Base-by-base conservation (phyloP, 2,888 invertebrate species). In the Prosopocoilus inquinatus region DNA sequence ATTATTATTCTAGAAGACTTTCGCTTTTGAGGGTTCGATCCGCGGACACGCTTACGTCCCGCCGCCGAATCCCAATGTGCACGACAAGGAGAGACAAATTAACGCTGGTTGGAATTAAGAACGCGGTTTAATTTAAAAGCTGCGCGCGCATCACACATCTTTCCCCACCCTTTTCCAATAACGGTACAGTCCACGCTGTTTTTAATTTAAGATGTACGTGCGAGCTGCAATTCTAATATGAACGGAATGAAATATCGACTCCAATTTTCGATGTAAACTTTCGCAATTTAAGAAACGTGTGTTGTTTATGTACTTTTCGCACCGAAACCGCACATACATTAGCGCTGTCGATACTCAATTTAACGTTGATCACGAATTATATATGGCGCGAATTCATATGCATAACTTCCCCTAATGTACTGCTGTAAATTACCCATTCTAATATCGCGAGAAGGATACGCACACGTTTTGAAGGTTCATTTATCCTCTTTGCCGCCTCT, bases 1-100 rank as follows among this genome's bases (percentile, higher is more conserved):
- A 74, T 75, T 74, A 74, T 75, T 74, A 73, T 74, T 74, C 71
- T 65, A 67, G 67, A 68, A 70, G 71, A 73, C 73, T 73, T 73
- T 73, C 72, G 73, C 73, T 73, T 71, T 71, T 69, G 65, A 59
- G 59, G 58, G 63, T 59, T 56, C 62, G 66, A 63, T 58, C 55
- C 52, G 53, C 57, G 57, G 60, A 55, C 53, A 50, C 58, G 55
- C 61, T 50, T 60, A 60, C 65, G 61, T 60, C 49, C 57, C 46
- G 54, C 52, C 43, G 52, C 43, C 41, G 41, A 56, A 52, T 54
- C 52, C 50, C 55, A 59, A 50, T 55, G 63, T 48, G 47, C 13
- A 53, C 55, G 62, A 66, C 60, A 55, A 61, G 61, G 70, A 71
- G 51, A 62, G 66, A 63, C 63, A 66, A 68, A 69, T 68, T 67